These are phyloP conservation scores for Cryptotis parvus DNA, from an alignment of 2,113 vertebrate genomes.

Conservation along the genomic window DNA sequence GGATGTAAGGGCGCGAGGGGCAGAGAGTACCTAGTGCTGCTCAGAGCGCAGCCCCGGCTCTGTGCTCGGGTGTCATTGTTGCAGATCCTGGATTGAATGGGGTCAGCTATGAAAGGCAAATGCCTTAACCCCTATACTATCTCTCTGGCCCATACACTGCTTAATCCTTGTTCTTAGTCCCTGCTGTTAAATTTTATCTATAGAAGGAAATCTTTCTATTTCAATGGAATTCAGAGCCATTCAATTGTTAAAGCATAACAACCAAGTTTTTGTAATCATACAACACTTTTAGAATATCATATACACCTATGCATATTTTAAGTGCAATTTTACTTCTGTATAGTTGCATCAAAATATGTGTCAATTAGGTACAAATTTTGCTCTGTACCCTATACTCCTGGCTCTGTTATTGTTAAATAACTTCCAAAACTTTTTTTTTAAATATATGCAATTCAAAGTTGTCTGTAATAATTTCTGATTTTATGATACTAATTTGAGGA, in stretches of 20 bases:
- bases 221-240: neutral
- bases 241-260: neutral
- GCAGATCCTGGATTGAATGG: no score
- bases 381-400: neutral
- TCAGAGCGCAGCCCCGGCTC: no score
- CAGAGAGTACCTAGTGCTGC: no score
- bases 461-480: slow-evolving; percentile 15
- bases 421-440: neutral
- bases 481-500: slow-evolving; percentile 6
- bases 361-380: neutral
- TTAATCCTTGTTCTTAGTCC: no score
- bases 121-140: no score
- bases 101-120: no score
- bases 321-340: neutral
- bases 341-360: neutral
- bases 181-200: neutral
- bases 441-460: neutral
- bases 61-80: no score
- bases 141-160: no score
- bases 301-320: neutral
- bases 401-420: neutral
- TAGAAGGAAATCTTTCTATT: neutral
- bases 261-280: neutral
- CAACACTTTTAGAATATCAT: accelerated
- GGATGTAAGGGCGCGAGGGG: no score